These are phyloP conservation scores for Axis porcinus DNA, from an alignment of 2,113 vertebrate species.

Conservation along the genomic window DNA sequence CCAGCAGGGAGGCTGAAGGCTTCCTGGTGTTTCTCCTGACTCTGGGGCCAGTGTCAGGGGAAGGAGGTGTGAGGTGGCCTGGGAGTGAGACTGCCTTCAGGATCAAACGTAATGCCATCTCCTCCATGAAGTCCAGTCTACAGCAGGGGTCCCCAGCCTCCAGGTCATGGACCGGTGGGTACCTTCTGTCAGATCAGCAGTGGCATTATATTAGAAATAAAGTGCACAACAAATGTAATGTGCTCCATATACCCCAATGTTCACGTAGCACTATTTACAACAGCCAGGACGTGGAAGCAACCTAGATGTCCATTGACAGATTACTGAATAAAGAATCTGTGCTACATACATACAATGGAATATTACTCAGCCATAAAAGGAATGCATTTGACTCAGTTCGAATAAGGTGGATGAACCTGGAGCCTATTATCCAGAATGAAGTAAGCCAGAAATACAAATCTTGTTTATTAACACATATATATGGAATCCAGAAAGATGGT, in stretches of 20 bases:
- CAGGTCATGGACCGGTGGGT: background rate
- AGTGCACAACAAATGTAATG: background rate
- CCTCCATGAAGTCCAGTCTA: background rate
- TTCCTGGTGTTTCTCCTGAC: background rate
- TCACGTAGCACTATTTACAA: background rate
- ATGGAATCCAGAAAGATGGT: background rate
- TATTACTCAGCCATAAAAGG: background rate
- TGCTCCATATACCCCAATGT: background rate
- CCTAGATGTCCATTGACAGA: background rate
- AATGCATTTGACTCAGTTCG: background rate
- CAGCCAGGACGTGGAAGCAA: background rate
- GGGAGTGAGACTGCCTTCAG: too few relatives aligned
- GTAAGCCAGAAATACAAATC: background rate
- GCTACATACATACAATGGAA: background rate
- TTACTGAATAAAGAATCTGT: background rate
- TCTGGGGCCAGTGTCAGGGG: background rate
- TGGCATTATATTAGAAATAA: background rate
- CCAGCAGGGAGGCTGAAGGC: background rate
- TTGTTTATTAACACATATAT: background rate
- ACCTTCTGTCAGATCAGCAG: background rate
- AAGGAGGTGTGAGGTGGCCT: background rate
- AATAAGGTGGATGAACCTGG: background rate
- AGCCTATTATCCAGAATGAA: background rate
- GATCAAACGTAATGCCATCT: background rate
- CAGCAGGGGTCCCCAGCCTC: background rate